Percentiles rank a stretch among this genome's conserved stretches.
phyloP scores from a whole-genome alignment of 2,113 vertebrate species.

The Illadopsis cleaveri region DNA sequence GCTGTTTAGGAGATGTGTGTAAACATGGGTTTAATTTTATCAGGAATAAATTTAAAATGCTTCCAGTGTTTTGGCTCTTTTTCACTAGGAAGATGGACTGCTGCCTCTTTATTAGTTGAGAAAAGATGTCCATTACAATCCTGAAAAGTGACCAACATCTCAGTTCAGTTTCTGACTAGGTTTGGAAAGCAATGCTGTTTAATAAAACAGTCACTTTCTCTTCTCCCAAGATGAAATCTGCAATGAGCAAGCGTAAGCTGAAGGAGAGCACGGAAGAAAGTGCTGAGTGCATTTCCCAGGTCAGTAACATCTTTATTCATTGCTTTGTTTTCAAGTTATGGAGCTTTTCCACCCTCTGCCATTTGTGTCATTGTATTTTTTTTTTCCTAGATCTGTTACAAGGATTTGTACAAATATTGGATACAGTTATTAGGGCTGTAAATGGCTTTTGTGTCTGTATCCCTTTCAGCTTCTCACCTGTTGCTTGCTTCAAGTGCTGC shows the following conservation, averaged over 20 bases:
- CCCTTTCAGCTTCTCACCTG: neutral
- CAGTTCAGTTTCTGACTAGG: neutral
- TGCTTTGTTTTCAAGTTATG: rapidly evolving
- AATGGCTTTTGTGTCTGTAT: neutral
- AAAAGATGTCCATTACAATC: rapidly evolving
- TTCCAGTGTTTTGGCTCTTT: neutral
- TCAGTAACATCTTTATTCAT: conserved; percentile 47
- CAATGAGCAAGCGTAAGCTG: conserved; percentile 83
- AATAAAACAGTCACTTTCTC: neutral
- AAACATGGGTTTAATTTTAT: neutral
- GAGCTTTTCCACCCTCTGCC: neutral
- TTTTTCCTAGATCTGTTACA: neutral
- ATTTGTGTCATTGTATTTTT: rapidly evolving
- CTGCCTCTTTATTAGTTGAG: neutral
- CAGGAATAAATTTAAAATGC: neutral
- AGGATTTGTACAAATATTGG: neutral
- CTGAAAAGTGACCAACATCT: neutral
- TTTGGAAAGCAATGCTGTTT: neutral
- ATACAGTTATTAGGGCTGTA: neutral
- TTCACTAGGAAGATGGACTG: neutral
- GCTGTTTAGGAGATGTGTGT: neutral
- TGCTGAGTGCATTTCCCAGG: conserved; percentile 84
- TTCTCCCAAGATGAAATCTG: neutral
- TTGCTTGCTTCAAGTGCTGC: neutral
- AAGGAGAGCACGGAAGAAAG: conserved; percentile 64